Base-by-base conservation (phyloP, 1,140 invertebrate genomes). In the Aethina tumida region DNA sequence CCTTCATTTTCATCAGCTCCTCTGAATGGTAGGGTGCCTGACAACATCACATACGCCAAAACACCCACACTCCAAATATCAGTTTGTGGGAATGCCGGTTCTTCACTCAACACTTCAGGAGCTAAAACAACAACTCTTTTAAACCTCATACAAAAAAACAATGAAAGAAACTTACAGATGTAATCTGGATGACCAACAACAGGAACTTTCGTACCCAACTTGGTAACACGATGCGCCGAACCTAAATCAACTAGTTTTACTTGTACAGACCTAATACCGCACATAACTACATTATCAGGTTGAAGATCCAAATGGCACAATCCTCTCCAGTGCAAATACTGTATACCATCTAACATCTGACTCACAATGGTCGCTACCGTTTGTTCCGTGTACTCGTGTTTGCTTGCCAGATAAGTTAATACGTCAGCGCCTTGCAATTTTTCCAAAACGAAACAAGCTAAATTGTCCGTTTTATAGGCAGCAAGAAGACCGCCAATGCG, bases 21-120 rank as follows among this genome's bases (percentile, higher is more conserved):
- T 30, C 73, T 68, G 77, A 97, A 99, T 19, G 96, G 92, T 20
- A 93, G 89, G 6, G 78, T 77, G 6, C 96, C 96, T 8, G 91
- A 95, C 19, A 99, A 64, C 59, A 99, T 68, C n/a, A 96, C 71
- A 66, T 98, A 99, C 2, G 86, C 74, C 0, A 99, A 65, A 4
- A 93, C 87, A 14, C 91, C 96, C 14, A 98, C 69, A 30, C 84
- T 84, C 96, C 96, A 99, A 47, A 98, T 83, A 64, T 99, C 96
- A 16, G 87, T 88, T 56, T 93, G 84, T 2, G 83, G 83, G 56
- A 78, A 84, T 4, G 88, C 81, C 9, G 79, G 73, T 62, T 88
- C 82, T 51, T 92, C 87, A 56, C 79, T 79, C 16, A 97, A 63
- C 35, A 97, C 75, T 67, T 99, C 96, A 0, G 96, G 96, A 2